phyloP scores from a whole-genome alignment of 2,888 invertebrate species.

The Bombyx huttoni region DNA sequence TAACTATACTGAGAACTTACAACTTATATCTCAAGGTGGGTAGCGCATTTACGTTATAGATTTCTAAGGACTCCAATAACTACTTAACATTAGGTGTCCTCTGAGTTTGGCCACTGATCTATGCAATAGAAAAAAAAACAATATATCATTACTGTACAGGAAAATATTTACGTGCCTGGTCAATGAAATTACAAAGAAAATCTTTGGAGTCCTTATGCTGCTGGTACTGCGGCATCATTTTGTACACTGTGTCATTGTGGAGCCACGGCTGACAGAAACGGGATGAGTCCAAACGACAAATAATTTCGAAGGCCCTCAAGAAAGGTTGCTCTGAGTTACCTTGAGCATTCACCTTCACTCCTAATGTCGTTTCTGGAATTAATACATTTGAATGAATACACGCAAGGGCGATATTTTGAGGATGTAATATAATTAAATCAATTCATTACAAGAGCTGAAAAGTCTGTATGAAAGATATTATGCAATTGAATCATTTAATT shows the following conservation, averaged over 20 bases:
- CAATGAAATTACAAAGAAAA: slow-evolving; percentile 6
- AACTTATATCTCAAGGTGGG: too few species aligned
- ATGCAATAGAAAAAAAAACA: too few species aligned
- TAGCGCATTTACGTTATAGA: too few species aligned
- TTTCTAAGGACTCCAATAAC: too few species aligned
- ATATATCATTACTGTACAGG: neutral
- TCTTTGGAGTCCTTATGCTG: slow-evolving; percentile 5
- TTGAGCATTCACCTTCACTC: slow-evolving; percentile 19
- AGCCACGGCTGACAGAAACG: slow-evolving; percentile 27
- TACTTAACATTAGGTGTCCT: too few species aligned
- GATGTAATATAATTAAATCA: too few species aligned
- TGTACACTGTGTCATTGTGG: slow-evolving; percentile 17
- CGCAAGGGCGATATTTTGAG: too few species aligned
- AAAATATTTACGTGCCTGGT: slow-evolving; percentile 4
- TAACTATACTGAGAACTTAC: too few species aligned
- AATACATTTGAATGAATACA: neutral
- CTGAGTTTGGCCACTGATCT: too few species aligned
- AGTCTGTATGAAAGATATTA: too few species aligned
- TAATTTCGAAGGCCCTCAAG: slow-evolving; percentile 18
- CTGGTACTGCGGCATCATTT: slow-evolving; percentile 9
- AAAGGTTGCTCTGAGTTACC: slow-evolving; percentile 16
- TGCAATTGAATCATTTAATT: too few species aligned
- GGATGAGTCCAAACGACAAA: slow-evolving; percentile 10
- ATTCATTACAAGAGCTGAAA: too few species aligned
- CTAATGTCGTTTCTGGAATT: slow-evolving; percentile 19